phyloP scores from a whole-genome alignment of 2,113 vertebrate genomes.

The Ctenomys sociabilis region DNA sequence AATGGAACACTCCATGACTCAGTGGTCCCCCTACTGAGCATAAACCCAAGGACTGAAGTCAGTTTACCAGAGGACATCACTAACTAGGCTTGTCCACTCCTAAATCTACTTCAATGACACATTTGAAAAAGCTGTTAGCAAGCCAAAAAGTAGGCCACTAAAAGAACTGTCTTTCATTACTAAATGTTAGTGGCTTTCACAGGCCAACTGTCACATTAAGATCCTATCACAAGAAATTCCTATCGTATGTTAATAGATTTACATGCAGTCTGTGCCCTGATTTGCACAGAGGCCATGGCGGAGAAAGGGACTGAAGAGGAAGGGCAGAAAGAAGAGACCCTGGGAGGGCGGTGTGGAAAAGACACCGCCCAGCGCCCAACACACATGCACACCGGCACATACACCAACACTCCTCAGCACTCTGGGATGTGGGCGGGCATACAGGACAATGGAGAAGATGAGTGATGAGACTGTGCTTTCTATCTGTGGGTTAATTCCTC shows the following conservation, averaged over 20 bases:
- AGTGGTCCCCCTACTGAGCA: neutral
- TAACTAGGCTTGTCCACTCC: neutral
- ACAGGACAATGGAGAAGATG: neutral
- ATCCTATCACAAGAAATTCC: neutral
- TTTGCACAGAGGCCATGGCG: neutral
- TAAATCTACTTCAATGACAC: neutral
- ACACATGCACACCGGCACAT: accelerated
- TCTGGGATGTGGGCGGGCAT: neutral
- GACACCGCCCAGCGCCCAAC: neutral
- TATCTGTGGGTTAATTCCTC: neutral
- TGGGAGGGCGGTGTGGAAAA: neutral
- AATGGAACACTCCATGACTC: neutral
- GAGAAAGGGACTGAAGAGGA: neutral
- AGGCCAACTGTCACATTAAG: neutral
- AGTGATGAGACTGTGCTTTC: accelerated
- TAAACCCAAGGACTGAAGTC: neutral
- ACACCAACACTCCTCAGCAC: neutral
- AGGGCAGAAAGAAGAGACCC: neutral
- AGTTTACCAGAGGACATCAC: neutral
- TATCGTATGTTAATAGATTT: neutral
- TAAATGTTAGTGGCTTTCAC: neutral
- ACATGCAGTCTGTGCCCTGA: neutral
- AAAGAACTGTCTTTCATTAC: neutral
- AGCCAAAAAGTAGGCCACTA: neutral
- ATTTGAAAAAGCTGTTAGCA: neutral